Conservation (phyloP, 2,113 vertebrate species). For the Phyllostomus hastatus region DNA sequence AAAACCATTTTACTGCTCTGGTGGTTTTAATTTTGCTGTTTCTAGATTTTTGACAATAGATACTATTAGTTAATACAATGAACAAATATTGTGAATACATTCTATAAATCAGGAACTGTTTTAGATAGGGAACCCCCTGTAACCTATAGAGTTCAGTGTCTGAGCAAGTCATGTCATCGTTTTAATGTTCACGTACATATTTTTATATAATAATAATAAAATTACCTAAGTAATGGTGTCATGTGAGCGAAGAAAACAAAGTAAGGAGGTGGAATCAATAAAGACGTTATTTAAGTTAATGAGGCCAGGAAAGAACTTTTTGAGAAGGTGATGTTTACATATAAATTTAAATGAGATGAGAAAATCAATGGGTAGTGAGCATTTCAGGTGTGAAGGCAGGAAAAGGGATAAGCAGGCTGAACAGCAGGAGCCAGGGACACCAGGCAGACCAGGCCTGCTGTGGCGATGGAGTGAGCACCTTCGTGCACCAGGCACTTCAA, state of each 20-base stretch:
- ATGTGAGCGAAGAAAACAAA: neutral
- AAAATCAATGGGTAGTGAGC: neutral
- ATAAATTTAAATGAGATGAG: neutral
- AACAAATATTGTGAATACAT: neutral
- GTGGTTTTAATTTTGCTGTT: neutral
- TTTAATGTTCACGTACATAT: neutral
- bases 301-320: neutral
- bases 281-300: neutral
- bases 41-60: neutral
- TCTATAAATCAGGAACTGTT: neutral
- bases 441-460: neutral
- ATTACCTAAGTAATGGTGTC: neutral
- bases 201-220: neutral
- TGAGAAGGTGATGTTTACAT: neutral
- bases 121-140: neutral
- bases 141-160: neutral
- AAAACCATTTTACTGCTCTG: neutral
- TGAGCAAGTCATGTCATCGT: neutral
- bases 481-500: neutral
- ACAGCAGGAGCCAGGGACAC: too few relatives aligned
- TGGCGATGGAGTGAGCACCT: neutral
- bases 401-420: neutral
- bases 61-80: neutral
- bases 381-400: neutral
- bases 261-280: neutral